These are phyloP conservation scores for Acanthiza pusilla DNA, from an alignment of 2,797 vertebrate genomes.

Conservation along the genomic window DNA sequence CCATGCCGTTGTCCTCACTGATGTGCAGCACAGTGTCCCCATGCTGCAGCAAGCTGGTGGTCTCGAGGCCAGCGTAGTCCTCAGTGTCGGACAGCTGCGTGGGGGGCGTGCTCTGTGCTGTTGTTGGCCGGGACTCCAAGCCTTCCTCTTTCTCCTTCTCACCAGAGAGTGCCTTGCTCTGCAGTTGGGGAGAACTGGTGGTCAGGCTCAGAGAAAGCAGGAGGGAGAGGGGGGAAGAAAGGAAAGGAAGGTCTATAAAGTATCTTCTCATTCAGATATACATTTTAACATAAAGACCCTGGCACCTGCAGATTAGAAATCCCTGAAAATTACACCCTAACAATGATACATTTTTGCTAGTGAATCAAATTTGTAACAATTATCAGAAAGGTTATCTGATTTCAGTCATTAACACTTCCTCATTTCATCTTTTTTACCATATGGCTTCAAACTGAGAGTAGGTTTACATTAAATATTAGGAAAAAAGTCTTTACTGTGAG, in stretches of 20 bases:
- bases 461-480: neutral
- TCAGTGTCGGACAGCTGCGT: constrained; percentile 75
- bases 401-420: neutral
- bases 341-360: neutral
- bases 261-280: neutral
- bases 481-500: neutral
- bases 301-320: neutral
- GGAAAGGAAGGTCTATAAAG: neutral
- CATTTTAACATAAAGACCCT: neutral
- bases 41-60: constrained; percentile 83
- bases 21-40: constrained; percentile 81
- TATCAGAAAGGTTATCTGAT: neutral
- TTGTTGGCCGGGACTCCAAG: constrained; percentile 39
- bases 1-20: constrained; percentile 87
- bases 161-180: constrained; percentile 56
- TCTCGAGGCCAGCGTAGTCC: constrained; percentile 88
- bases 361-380: neutral
- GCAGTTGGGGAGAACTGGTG: constrained; percentile 4
- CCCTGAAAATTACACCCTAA: neutral
- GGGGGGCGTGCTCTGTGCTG: constrained; percentile 61
- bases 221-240: neutral
- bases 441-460: neutral
- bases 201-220: neutral
- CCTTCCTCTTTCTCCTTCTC: constrained; percentile 65
- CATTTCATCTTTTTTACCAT: neutral